These are phyloP conservation scores for Leucoptera coffeella DNA, from an alignment of 2,888 invertebrate species.

Conservation along the genomic window DNA sequence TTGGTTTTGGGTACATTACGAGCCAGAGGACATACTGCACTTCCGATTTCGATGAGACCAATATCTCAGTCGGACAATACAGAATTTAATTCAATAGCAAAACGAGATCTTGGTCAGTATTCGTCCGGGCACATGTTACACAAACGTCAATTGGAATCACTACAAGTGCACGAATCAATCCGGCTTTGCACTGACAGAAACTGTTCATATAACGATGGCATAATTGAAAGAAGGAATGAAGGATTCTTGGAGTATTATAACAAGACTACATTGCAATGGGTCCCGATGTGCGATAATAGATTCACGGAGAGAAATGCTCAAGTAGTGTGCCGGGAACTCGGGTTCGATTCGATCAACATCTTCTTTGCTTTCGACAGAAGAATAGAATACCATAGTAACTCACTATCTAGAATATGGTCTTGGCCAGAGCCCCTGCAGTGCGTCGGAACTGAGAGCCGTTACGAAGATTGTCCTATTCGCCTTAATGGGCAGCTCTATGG, in stretches of 20 bases:
- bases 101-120: constrained; percentile 28
- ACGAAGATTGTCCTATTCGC: constrained; percentile 81
- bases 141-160: constrained; percentile 50
- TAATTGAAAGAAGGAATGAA: constrained; percentile 52
- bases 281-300: constrained; percentile 90
- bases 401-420: constrained; percentile 81
- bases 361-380: constrained; percentile 81
- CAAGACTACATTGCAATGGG: constrained; percentile 91
- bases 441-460: constrained; percentile 65
- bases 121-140: constrained; percentile 21
- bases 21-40: constrained; percentile 71
- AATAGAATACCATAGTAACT: constrained; percentile 85
- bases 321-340: constrained; percentile 91
- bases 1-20: constrained; percentile 85
- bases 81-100: constrained; percentile 27
- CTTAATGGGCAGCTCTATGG: constrained; percentile 87
- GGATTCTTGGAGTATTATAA: constrained; percentile 96
- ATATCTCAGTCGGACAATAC: constrained; percentile 21
- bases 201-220: constrained; percentile 55
- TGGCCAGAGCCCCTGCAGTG: constrained; percentile 93
- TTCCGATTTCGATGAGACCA: constrained; percentile 75
- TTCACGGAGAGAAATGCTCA: constrained; percentile 96
- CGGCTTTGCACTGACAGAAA: constrained; percentile 72
- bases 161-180: constrained; percentile 57
- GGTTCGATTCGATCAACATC: constrained; percentile 82